These are phyloP conservation scores for Scalopus aquaticus DNA, from an alignment of 2,113 vertebrate species.

Conservation along the genomic window DNA sequence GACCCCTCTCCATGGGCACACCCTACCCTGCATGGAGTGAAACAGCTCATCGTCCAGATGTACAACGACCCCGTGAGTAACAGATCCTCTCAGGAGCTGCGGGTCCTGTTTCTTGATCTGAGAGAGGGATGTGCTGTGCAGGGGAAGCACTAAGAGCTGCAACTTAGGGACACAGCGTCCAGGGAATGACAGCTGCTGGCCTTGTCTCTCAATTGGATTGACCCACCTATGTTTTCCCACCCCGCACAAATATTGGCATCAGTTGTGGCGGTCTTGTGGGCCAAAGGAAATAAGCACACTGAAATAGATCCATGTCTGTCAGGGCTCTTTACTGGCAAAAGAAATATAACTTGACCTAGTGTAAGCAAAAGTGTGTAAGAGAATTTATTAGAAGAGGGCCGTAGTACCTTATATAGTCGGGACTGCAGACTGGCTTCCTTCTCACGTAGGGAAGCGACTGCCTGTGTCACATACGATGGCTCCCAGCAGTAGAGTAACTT, in stretches of 20 bases:
- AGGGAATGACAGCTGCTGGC: background rate
- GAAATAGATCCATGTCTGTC: background rate
- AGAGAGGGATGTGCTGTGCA: background rate
- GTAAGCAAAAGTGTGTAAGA: background rate
- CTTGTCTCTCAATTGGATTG: background rate
- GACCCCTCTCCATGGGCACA: constrained; percentile 98
- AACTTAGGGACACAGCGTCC: background rate
- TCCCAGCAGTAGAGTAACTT: background rate
- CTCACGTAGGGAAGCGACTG: background rate
- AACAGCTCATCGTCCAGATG: constrained; percentile 96
- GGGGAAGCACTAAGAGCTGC: background rate
- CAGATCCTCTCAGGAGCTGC: background rate
- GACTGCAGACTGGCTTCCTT: background rate
- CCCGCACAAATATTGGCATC: background rate
- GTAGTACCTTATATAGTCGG: background rate
- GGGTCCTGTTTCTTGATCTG: background rate
- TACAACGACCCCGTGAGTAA: constrained; percentile 95
- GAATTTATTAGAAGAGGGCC: background rate
- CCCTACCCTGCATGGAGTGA: constrained; percentile 95
- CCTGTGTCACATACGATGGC: background rate
- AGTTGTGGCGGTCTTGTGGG: background rate
- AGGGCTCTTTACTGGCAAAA: background rate
- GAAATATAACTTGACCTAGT: background rate
- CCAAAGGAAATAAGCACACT: background rate
- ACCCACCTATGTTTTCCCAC: background rate